Conservation (phyloP, 2,888 invertebrate species). For the Arctia plantaginis region DNA sequence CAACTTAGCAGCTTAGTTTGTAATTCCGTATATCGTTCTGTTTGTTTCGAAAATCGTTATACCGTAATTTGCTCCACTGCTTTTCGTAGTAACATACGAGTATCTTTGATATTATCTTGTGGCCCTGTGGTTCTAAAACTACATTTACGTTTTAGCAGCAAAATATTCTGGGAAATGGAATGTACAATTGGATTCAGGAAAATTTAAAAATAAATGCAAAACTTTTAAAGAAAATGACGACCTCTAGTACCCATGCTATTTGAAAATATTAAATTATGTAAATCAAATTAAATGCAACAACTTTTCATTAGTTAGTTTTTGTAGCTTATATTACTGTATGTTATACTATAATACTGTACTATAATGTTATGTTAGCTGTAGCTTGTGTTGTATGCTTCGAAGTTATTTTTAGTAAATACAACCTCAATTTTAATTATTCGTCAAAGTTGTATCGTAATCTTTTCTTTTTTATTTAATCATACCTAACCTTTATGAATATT, state of each 20-base stretch:
- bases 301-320: no score
- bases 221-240: background rate
- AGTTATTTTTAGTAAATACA: no score
- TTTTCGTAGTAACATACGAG: conserved; percentile 7
- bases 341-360: no score
- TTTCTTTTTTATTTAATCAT: no score
- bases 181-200: background rate
- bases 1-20: conserved; percentile 42
- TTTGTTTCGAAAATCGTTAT: conserved; percentile 31
- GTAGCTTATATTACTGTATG: no score
- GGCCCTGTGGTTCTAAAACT: background rate
- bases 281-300: no score
- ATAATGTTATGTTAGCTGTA: no score
- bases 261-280: background rate
- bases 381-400: no score
- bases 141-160: background rate
- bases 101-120: conserved; percentile 3
- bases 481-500: no score
- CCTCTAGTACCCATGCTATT: background rate
- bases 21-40: conserved; percentile 25
- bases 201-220: background rate
- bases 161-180: background rate
- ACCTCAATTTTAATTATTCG: background rate
- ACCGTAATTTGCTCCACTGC: conserved; percentile 17
- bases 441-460: no score